Conservation (phyloP, 2,888 invertebrate genomes). For the Xanthia icteritia region DNA sequence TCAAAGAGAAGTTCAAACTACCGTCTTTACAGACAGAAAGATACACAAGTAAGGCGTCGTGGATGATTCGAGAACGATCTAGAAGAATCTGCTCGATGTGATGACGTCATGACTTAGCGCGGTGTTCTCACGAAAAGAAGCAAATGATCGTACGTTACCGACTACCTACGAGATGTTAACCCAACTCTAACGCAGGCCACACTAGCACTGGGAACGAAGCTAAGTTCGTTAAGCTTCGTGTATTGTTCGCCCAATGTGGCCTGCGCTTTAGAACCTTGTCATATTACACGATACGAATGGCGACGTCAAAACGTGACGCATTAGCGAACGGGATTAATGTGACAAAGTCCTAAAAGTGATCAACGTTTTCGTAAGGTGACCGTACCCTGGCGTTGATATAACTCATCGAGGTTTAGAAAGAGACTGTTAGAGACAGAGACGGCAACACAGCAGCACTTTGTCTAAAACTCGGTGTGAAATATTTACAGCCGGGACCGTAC, state of each 20-base stretch:
- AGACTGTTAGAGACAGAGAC: conserved; percentile 8
- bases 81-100: conserved; percentile 78
- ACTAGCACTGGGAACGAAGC: too few species aligned
- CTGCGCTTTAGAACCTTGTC: too few species aligned
- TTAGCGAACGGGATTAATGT: not conserved
- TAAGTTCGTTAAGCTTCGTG: too few species aligned
- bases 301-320: too few species aligned
- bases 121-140: conserved; percentile 58
- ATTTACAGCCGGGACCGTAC: not conserved
- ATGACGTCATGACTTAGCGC: conserved; percentile 52
- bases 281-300: too few species aligned
- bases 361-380: conserved; percentile 5
- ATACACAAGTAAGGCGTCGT: conserved; percentile 90
- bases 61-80: conserved; percentile 85
- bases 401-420: conserved; percentile 21
- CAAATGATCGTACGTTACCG: conserved; percentile 48
- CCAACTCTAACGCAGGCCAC: too few species aligned
- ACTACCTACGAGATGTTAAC: conserved; percentile 1
- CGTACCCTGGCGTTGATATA: not conserved
- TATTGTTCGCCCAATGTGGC: too few species aligned
- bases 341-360: conserved; percentile 18
- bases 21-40: conserved; percentile 87
- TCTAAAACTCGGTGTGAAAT: conserved; percentile 27
- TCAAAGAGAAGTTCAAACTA: conserved; percentile 85
- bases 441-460: not conserved